Evolutionary conservation across 2,888 invertebrate species (phyloP).

Genomic region (Acanthopleura granulata): DNA sequence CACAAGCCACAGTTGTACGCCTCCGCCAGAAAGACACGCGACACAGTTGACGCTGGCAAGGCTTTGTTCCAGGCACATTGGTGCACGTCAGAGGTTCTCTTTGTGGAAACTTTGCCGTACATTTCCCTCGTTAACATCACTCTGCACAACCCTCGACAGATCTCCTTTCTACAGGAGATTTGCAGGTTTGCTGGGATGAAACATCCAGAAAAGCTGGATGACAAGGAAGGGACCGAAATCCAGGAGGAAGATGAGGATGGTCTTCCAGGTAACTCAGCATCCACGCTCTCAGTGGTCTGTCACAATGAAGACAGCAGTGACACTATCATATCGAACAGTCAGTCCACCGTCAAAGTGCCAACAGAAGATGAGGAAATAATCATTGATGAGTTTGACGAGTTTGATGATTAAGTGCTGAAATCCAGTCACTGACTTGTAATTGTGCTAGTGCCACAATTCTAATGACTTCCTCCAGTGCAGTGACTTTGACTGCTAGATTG

Average conservation of each 20-base stretch:
- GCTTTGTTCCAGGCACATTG: slow-evolving; percentile 31
- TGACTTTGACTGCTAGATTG: no score
- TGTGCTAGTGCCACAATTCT: no score
- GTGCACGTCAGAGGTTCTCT: slow-evolving; percentile 51
- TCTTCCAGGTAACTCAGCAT: not conserved
- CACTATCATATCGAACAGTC: not conserved
- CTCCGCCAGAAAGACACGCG: slow-evolving; percentile 42
- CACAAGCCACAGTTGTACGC: slow-evolving; percentile 67
- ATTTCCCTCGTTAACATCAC: slow-evolving; percentile 52
- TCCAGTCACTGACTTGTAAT: not conserved
- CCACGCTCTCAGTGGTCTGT: not conserved
- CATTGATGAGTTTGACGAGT: not conserved
- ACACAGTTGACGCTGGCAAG: slow-evolving; percentile 43
- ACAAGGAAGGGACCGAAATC: not conserved
- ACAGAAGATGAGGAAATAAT: not conserved
- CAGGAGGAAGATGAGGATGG: not conserved
- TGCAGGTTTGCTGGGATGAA: slow-evolving; percentile 44
- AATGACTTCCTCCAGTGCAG: no score
- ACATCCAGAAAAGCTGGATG: not conserved
- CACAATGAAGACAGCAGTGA: slow-evolving; percentile 1
- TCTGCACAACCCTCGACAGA: slow-evolving; percentile 55
- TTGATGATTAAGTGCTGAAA: not conserved
- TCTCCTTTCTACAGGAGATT: slow-evolving; percentile 54
- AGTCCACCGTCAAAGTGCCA: not conserved
- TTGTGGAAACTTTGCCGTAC: slow-evolving; percentile 56